phyloP scores from a whole-genome alignment of 1,140 invertebrate species.

The Caenorhabditis latens region DNA sequence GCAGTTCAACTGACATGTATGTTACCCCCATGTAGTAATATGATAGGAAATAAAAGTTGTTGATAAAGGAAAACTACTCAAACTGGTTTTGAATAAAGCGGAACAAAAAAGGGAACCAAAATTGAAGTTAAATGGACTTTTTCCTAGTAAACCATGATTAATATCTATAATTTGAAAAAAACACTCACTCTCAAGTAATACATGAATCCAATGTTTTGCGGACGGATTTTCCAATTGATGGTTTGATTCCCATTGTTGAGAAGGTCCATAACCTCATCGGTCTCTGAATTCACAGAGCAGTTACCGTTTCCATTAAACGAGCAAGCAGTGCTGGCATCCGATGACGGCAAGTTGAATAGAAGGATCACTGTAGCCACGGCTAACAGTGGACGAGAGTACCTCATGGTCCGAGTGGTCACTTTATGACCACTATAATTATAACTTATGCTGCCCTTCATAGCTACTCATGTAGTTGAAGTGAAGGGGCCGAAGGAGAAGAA shows the following conservation, averaged over 20 bases:
- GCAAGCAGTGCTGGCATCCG: background rate
- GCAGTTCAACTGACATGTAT: too few relatives aligned
- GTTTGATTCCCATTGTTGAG: background rate
- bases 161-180: background rate
- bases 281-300: background rate
- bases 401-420: background rate
- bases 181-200: conserved; percentile 18
- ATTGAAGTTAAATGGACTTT: too few relatives aligned
- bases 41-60: too few relatives aligned
- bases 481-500: conserved; percentile 4
- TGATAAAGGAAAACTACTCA: too few relatives aligned
- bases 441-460: conserved; percentile 17
- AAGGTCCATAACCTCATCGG: background rate
- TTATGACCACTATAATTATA: conserved; percentile 6
- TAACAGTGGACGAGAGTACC: background rate
- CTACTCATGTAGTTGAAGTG: conserved; percentile 5
- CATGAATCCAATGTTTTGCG: conserved; percentile 35
- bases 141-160: too few relatives aligned
- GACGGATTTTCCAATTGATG: conserved; percentile 27
- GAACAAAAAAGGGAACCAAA: too few relatives aligned
- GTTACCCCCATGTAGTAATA: too few relatives aligned
- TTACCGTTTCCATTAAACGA: conserved; percentile 12
- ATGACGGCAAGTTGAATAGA: background rate
- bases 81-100: too few relatives aligned
- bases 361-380: background rate